Evolutionary conservation across 2,113 vertebrate species (phyloP).

Genomic region (Scortum barcoo): DNA sequence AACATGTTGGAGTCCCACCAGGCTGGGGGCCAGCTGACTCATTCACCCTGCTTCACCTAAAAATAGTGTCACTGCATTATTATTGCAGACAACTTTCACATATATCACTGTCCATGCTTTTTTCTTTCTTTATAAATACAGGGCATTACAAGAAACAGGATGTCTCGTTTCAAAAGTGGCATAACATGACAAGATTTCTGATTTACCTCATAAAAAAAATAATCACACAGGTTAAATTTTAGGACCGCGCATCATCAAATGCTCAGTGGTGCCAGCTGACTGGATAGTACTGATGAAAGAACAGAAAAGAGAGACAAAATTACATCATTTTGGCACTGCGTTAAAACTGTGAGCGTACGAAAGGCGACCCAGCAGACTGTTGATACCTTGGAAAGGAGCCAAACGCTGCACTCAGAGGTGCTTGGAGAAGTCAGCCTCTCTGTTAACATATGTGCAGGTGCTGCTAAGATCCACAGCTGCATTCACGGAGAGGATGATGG

Average conservation of each 20-base stretch:
- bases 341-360: neutral
- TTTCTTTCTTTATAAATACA: neutral
- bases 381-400: slow-evolving; percentile 16
- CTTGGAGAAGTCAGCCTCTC: slow-evolving; percentile 7
- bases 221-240: neutral
- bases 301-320: neutral
- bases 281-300: neutral
- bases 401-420: slow-evolving; percentile 1
- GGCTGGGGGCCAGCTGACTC: slow-evolving; percentile 36
- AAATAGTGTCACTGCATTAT: slow-evolving; percentile 44
- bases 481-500: neutral
- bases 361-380: slow-evolving; percentile 4
- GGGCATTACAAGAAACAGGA: neutral
- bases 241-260: neutral
- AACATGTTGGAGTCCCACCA: slow-evolving; percentile 49
- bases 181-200: neutral
- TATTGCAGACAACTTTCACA: slow-evolving; percentile 19
- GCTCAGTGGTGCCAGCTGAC: neutral
- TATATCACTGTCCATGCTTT: slow-evolving; percentile 1
- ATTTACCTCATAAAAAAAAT: neutral
- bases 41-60: slow-evolving; percentile 33
- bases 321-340: neutral
- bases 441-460: slow-evolving; percentile 28
- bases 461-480: neutral
- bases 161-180: neutral